A percentile compares a stretch with the other conserved stretches of the same genome.
These are phyloP conservation scores for Oncorhynchus mykiss DNA, from an alignment of 2,113 vertebrate species.

Conservation along the genomic window DNA sequence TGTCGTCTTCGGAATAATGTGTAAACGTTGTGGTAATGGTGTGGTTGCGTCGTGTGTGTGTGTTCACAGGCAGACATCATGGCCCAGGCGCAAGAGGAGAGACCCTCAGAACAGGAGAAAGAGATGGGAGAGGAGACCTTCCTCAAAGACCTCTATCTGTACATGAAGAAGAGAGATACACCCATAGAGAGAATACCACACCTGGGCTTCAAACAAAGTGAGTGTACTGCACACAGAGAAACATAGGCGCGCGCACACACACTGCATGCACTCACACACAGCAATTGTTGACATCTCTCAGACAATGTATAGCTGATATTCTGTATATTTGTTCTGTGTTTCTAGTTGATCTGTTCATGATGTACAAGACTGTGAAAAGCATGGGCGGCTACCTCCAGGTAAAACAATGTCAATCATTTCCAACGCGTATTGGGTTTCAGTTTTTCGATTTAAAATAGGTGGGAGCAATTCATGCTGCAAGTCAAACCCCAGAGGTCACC, in stretches of 20 bases:
- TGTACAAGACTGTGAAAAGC: slow-evolving; percentile 70
- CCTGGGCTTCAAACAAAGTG: slow-evolving; percentile 79
- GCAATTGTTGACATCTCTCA: not conserved
- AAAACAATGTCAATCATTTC: slow-evolving; percentile 15
- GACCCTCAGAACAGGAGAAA: slow-evolving; percentile 16
- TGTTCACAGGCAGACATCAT: slow-evolving; percentile 38
- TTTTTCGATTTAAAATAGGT: not conserved
- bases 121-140: slow-evolving; percentile 65
- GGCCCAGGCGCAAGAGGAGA: slow-evolving; percentile 27
- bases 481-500: not conserved
- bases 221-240: not conserved
- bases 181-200: slow-evolving; percentile 78
- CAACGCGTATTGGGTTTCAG: not conserved
- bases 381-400: slow-evolving; percentile 78
- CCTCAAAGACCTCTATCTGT: slow-evolving; percentile 70
- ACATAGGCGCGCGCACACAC: not conserved
- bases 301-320: not conserved
- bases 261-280: not conserved
- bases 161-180: slow-evolving; percentile 74
- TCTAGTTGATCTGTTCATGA: slow-evolving; percentile 75
- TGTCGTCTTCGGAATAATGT: not conserved
- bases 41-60: not conserved
- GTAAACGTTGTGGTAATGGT: not conserved
- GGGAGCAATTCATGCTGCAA: not conserved
- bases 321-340: slow-evolving; percentile 3